Base-by-base conservation (phyloP, 2,113 vertebrate genomes). In the Hylia prasina region DNA sequence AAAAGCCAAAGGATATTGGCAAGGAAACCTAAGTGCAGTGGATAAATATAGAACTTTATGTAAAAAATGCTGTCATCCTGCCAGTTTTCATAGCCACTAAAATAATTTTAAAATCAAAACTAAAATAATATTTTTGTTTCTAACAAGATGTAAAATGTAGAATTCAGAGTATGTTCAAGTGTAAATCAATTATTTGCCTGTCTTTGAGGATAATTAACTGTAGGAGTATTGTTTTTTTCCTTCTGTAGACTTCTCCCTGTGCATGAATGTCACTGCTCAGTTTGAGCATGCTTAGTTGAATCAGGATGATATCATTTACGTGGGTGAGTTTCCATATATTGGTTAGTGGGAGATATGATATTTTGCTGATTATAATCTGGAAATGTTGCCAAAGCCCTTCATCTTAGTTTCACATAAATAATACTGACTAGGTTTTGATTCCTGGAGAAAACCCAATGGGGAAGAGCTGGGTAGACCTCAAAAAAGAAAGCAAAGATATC, bases 311-410 rank as follows among this genome's bases (percentile, higher is more conserved):
- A 79, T 93, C 58, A 90, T 94, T 97, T 92, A 86, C 2, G 82
- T 96, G 96, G 94, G 90, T 95, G 94, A 96, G 66, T 96, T 96
- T 93, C 90, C 80, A 93, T 96, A 82, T 95, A 94, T 92, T 88
- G 82, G 86, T 95, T 98, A 96, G 93, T 95, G 47, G 94, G 96
- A 97, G 71, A 85, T 71, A 81, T 96, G 90, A 81, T 96, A 95
- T 97, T 97, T 97, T 96, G 93, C 96, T 97, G 91, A 94, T 90
- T 86, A 81, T 95, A 94, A 88, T 94, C 92, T 85, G 77, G 75
- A 64, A 87, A 72, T 92, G 72, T 82, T 97, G 84, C 82, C 94
- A 96, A 85, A 96, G 56, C 88, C 53, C 80, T 92, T 96, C 57
- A 40, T 96, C 69, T 92, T 82, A 96, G 61, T 90, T 97, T 82